These are phyloP conservation scores for Anthophora plumipes DNA, from an alignment of 2,888 invertebrate species.

Conservation along the genomic window DNA sequence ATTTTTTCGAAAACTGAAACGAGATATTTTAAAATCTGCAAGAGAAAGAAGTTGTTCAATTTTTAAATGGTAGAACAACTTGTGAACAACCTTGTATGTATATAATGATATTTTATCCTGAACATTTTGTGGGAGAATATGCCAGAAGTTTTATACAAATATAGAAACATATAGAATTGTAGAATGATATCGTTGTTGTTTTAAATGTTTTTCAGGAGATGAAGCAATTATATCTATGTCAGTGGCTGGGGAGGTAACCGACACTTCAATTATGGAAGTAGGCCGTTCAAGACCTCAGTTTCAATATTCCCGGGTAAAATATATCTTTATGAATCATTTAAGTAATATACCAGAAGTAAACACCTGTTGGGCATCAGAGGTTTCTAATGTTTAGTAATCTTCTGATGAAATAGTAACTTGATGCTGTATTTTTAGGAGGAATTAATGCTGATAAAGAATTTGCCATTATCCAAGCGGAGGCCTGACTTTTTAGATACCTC, in stretches of 20 bases:
- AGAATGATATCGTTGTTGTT: slow-evolving; percentile 30
- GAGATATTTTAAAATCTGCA: too few species aligned
- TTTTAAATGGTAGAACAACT: too few species aligned
- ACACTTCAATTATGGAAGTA: slow-evolving; percentile 82
- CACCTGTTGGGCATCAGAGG: background rate
- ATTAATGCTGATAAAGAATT: slow-evolving; percentile 89
- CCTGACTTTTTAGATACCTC: slow-evolving; percentile 89
- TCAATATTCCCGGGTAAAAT: slow-evolving; percentile 82
- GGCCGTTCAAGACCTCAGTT: slow-evolving; percentile 83
- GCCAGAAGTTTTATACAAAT: background rate
- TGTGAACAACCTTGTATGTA: background rate
- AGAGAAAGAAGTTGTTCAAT: too few species aligned
- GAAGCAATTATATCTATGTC: slow-evolving; percentile 86
- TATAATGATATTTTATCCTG: background rate
- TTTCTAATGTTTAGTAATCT: background rate
- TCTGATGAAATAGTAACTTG: background rate
- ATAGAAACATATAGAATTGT: background rate
- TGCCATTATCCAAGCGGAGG: slow-evolving; percentile 89
- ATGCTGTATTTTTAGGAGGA: slow-evolving; percentile 87
- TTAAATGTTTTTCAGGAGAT: slow-evolving; percentile 83
- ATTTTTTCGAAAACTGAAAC: too few species aligned
- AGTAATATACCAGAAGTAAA: background rate
- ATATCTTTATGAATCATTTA: slow-evolving; percentile 1
- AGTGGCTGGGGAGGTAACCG: slow-evolving; percentile 84
- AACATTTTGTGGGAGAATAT: background rate